Evolutionary conservation across 2,888 invertebrate species (phyloP).

Genomic region (Patella pellucida): DNA sequence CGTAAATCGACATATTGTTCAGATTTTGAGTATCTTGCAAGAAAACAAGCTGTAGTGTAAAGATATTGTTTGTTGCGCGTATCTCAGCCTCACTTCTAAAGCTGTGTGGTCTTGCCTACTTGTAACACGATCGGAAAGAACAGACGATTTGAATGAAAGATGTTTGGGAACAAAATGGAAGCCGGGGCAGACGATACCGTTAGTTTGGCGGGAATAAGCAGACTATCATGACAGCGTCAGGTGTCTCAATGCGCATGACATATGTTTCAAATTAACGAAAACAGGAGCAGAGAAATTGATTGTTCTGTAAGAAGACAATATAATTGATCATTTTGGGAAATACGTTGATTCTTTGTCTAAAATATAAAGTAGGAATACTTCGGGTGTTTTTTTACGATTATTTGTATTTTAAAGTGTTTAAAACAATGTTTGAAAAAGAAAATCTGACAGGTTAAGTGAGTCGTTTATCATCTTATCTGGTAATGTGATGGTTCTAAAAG

Average conservation of each 20-base stretch:
- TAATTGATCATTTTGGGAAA: no score
- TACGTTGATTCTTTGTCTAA: no score
- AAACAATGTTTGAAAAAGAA: no score
- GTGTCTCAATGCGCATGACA: slow-evolving; percentile 9
- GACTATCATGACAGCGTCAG: slow-evolving; percentile 14
- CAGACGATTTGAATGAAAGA: slow-evolving; percentile 11
- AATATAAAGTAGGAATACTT: no score
- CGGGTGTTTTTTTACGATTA: no score
- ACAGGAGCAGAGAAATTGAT: no score
- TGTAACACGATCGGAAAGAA: slow-evolving; percentile 7
- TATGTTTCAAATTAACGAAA: slow-evolving; percentile 9
- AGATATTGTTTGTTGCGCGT: slow-evolving; percentile 2
- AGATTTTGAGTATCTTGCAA: background rate
- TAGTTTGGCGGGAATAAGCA: slow-evolving; percentile 19
- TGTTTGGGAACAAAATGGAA: slow-evolving; percentile 12
- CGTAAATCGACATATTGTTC: background rate
- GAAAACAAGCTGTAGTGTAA: background rate
- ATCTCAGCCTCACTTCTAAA: background rate
- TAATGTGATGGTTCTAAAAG: no score
- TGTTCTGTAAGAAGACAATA: no score
- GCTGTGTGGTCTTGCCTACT: slow-evolving; percentile 8
- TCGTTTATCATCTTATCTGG: no score
- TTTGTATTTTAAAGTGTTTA: no score
- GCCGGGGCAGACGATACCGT: slow-evolving; percentile 6
- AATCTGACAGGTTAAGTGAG: no score